Percentiles rank a stretch among this genome's conserved stretches.
phyloP scores from a whole-genome alignment of 2,113 vertebrate species.

The Aldabrachelys gigantea region DNA sequence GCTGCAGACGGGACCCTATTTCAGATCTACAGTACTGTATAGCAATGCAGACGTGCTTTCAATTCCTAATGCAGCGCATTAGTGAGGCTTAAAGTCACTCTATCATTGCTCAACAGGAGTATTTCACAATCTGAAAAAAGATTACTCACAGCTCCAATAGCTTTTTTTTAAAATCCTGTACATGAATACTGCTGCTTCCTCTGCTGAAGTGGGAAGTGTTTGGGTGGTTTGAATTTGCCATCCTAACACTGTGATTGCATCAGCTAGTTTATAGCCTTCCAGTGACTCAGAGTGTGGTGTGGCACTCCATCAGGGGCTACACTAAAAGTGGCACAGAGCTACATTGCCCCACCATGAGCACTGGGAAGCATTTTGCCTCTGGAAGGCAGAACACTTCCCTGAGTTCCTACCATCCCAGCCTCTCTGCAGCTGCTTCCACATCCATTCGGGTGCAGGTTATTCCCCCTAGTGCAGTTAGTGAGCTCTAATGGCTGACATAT shows the following conservation, averaged over 20 bases:
- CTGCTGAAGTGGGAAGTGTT: background rate
- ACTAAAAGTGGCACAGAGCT: background rate
- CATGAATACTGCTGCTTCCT: background rate
- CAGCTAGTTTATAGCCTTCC: slow-evolving; percentile 47
- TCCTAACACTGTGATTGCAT: slow-evolving; percentile 18
- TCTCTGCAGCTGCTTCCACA: background rate
- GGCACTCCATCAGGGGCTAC: rapidly evolving
- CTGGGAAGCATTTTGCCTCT: slow-evolving; percentile 12
- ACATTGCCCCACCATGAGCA: background rate
- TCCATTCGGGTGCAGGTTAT: background rate
- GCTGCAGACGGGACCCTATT: background rate
- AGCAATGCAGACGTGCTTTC: background rate
- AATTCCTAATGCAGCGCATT: background rate
- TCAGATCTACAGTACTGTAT: background rate
- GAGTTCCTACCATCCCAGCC: background rate
- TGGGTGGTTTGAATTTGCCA: slow-evolving; percentile 28
- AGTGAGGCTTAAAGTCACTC: background rate
- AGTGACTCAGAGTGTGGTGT: rapidly evolving
- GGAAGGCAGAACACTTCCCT: background rate
- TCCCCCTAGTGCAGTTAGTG: background rate
- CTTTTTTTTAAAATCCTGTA: background rate
- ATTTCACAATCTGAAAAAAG: slow-evolving; percentile 50
- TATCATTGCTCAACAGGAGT: slow-evolving; percentile 25
- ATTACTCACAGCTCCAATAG: background rate
- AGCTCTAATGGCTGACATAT: background rate